phyloP scores from a whole-genome alignment of 2,113 vertebrate genomes.

The Siphamia tubifer region DNA sequence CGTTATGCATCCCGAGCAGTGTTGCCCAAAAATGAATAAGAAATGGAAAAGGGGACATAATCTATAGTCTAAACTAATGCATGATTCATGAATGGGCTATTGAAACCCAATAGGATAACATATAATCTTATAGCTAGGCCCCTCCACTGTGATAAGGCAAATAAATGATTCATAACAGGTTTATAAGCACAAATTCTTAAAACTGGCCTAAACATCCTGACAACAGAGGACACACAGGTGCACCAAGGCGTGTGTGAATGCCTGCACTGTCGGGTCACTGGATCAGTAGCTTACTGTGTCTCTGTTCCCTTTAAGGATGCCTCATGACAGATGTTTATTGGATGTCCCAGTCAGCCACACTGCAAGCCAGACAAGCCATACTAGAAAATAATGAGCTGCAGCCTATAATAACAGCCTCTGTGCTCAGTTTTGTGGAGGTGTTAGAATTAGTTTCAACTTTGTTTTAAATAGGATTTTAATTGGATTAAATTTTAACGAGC shows the following conservation, averaged over 20 bases:
- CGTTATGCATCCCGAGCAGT: slow-evolving; percentile 51
- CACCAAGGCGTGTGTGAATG: slow-evolving; percentile 46
- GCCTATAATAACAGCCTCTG: slow-evolving; percentile 44
- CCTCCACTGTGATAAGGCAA: slow-evolving; percentile 37
- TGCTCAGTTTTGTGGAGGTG: slow-evolving; percentile 41
- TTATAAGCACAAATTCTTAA: slow-evolving; percentile 43
- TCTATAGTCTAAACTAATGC: slow-evolving; percentile 59
- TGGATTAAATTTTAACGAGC: slow-evolving; percentile 47
- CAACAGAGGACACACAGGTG: slow-evolving; percentile 53
- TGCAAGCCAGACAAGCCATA: slow-evolving; percentile 44
- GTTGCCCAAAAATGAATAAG: slow-evolving; percentile 56
- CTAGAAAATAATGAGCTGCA: slow-evolving; percentile 64
- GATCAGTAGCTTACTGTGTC: slow-evolving; percentile 66
- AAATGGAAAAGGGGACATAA: slow-evolving; percentile 49
- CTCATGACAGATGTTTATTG: slow-evolving; percentile 70
- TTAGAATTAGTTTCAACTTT: slow-evolving; percentile 46
- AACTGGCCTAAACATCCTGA: slow-evolving; percentile 42
- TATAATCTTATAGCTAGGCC: slow-evolving; percentile 57
- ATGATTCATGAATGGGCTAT: slow-evolving; percentile 76
- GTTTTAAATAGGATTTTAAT: slow-evolving; percentile 49
- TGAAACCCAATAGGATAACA: slow-evolving; percentile 68
- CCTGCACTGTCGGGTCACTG: slow-evolving; percentile 65
- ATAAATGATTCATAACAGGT: slow-evolving; percentile 66
- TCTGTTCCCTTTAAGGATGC: slow-evolving; percentile 56
- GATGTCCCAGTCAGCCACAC: slow-evolving; percentile 61